Evolutionary conservation across 2,797 vertebrate species (phyloP), one percentile per base, ranked within the genome.

Genomic region (Alauda arvensis): DNA sequence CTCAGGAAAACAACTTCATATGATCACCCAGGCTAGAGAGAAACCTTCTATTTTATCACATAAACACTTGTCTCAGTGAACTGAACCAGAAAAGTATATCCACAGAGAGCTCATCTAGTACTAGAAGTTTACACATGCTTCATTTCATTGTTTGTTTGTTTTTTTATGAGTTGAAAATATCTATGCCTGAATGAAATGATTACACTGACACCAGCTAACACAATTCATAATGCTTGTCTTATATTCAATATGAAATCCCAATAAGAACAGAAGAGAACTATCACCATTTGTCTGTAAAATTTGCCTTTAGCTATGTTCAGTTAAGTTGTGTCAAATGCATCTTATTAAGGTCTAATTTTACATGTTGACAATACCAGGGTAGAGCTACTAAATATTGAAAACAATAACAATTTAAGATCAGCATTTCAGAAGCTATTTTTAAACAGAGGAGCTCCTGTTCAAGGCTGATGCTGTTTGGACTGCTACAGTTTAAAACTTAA

Each of bases 1-100:
- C 45, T 81, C 77, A 85, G 79, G 59, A 93, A 92, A 94, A 89
- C 71, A 81, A 24, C 70, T 85, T 71, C 66, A 75, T 43, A 15
- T 45, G 79, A 75, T 74, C 93, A 62, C n/a, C 46, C 77, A 63
- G 45, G n/a, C 46, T 84, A 87, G 66, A 56, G 84, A 93, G 83
- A 83, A 92, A 69, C 60, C 49, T 83, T 61, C 63, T 62, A 26
- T 48, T 93, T 88, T 76, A 65, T 85, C 45, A 43, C 43, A 83
- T 85, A 78, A 91, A 52, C 31, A 39, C 45, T 74, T 29, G 18
- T 80, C 51, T 53, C 59, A 78, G 81, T 46, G 45, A 94, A 46
- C 24, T 82, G 68, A 86, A 81, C 72, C 37, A 56, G 80, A 65
- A 70, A 62, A 83, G 6, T 67, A 49, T 39, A 75, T 77, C 61